Base-by-base conservation (phyloP, 1,140 invertebrate genomes). In the Brachionus paranguensis region DNA sequence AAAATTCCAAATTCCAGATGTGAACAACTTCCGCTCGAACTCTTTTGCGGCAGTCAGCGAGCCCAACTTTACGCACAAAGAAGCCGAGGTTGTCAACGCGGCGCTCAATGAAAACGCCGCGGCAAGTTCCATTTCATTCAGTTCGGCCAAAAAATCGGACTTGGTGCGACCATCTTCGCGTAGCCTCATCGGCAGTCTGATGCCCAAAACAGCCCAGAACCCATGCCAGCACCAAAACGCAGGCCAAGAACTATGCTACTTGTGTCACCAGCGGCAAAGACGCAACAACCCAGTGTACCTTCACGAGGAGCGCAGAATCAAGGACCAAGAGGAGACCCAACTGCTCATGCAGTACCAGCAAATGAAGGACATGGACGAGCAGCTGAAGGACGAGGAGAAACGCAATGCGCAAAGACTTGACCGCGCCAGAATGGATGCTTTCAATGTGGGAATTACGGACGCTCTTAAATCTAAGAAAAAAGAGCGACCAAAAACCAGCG, bases 181-280 rank as follows among this genome's bases (percentile, higher is more conserved):
- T 4, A 83, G 41, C 41, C 27, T 84, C 27, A 20, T 74, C 17
- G 60, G 74, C 29, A 79, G n/a, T 37, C 55, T 78, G 14, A 50
- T 55, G 70, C 45, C 65, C 55, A 27, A 33, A 24, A 10, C 12
- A 72, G 33, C 33, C 8, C 17, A 78, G 83, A 20, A 27, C 0
- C 8, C 65, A 0, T 89, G 88, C 85, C 87, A 86, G n/a, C 89
- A 89, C 70, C 84, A 86, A 1, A 86, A 87, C 65, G 87, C 88
- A 50, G 89, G 88, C 4, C 89, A 90, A 84, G 89, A 90, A 84
- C 84, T 90, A 76, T 90, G 89, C 85, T 89, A 89, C 84, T 85
- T 90, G 11, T 90, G 89, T 85, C 88, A 89, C 83, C 88, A 89
- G 85, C 79, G 89, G n/a, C 86, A 86, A n/a, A 85, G 86, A 14